Percentiles rank a stretch among this genome's conserved stretches.
These are phyloP conservation scores for Pseudopleuronectes americanus DNA, from an alignment of 2,797 vertebrate species.

Conservation along the genomic window DNA sequence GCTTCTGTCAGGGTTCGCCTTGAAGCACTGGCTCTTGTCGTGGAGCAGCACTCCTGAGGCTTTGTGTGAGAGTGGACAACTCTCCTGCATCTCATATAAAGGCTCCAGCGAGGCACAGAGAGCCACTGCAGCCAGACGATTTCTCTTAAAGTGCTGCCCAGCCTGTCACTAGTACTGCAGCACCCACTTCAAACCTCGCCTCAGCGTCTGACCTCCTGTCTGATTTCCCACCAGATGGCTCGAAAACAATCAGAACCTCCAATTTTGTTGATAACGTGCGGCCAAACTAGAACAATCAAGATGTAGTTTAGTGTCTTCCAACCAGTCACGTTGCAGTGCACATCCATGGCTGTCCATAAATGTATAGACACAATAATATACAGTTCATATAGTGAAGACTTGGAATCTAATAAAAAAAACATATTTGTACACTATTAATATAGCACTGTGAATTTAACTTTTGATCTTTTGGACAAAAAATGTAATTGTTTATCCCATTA, in stretches of 20 bases:
- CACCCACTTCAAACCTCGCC: conserved; percentile 4
- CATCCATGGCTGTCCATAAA: not conserved
- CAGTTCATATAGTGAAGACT: not conserved
- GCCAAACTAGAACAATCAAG: not conserved
- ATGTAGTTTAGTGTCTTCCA: not conserved
- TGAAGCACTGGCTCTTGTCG: conserved; percentile 51
- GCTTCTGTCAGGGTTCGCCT: conserved; percentile 62
- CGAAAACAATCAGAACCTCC: not conserved
- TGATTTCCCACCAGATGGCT: not conserved
- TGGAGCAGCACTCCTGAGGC: conserved; percentile 44
- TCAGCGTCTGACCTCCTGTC: conserved; percentile 11
- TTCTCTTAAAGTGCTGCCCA: conserved; percentile 19
- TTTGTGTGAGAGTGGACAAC: conserved; percentile 30
- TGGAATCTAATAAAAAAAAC: not conserved
- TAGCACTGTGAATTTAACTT: not conserved
- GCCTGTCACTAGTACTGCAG: conserved; percentile 21
- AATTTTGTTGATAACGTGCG: not conserved
- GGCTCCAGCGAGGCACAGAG: conserved; percentile 35
- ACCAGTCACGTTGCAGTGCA: not conserved
- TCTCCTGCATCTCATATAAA: conserved; percentile 35
- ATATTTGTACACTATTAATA: not conserved
- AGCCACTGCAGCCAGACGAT: conserved; percentile 37
- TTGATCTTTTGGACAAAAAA: not conserved
- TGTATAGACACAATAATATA: too few species aligned
- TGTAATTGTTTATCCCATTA: not conserved